phyloP scores from a whole-genome alignment of 2,888 invertebrate genomes.

The Desoria tigrina region DNA sequence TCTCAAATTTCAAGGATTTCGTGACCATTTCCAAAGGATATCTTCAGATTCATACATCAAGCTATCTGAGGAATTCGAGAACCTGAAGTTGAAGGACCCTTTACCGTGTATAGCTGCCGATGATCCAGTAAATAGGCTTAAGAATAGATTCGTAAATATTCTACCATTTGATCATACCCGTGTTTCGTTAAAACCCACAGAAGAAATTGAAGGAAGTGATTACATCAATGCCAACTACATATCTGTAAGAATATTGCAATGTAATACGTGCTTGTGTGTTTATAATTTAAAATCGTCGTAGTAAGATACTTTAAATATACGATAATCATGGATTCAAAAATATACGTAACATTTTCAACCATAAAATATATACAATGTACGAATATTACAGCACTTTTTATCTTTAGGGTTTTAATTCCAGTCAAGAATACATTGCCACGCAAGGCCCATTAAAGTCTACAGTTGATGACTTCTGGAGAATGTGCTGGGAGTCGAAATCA shows the following conservation, averaged over 20 bases:
- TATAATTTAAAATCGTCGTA: too few relatives aligned
- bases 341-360: too few relatives aligned
- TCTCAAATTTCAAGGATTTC: background rate
- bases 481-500: constrained; percentile 98
- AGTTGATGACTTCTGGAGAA: constrained; percentile 97
- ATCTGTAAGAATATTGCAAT: constrained; percentile 65
- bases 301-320: too few relatives aligned
- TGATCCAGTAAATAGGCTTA: constrained; percentile 91
- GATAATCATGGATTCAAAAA: too few relatives aligned
- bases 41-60: background rate
- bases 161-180: constrained; percentile 96
- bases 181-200: constrained; percentile 88
- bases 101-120: constrained; percentile 84
- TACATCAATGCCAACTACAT: constrained; percentile 97
- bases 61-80: constrained; percentile 6
- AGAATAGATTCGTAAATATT: constrained; percentile 98
- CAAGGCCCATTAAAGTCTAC: constrained; percentile 97
- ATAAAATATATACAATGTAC: background rate
- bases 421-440: constrained; percentile 95
- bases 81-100: background rate
- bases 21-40: background rate
- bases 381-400: too few relatives aligned
- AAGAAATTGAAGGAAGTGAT: constrained; percentile 88
- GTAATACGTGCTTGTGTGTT: background rate
- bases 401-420: constrained; percentile 81